phyloP scores from a whole-genome alignment of 2,888 invertebrate genomes.

The Eudasyphora cyanicolor region DNA sequence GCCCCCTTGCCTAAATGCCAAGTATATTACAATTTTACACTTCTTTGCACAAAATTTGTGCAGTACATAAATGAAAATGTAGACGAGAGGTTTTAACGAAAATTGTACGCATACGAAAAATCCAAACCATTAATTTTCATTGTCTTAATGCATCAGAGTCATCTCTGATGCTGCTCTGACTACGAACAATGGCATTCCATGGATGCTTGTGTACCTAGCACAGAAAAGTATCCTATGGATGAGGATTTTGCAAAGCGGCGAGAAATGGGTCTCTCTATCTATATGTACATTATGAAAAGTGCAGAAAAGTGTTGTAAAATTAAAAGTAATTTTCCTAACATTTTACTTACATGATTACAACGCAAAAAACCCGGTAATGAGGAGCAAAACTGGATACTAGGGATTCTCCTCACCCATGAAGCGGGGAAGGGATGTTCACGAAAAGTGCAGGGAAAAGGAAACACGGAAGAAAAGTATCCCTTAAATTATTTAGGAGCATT shows the following conservation, averaged over 20 bases:
- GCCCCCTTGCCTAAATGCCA: no score
- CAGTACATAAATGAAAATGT: background rate
- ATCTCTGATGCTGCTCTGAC: slow-evolving; percentile 37
- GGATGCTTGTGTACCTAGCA: background rate
- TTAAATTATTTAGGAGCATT: slow-evolving; percentile 19
- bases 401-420: background rate
- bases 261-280: background rate
- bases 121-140: slow-evolving; percentile 61
- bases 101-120: slow-evolving; percentile 51
- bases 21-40: slow-evolving; percentile 23
- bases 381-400: background rate
- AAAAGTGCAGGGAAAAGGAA: background rate
- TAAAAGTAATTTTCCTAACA: slow-evolving; percentile 63
- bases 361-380: slow-evolving; percentile 1
- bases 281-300: slow-evolving; percentile 15
- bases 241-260: background rate
- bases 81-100: slow-evolving; percentile 8
- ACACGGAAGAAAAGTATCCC: slow-evolving; percentile 7
- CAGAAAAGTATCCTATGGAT: background rate
- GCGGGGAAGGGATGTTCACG: background rate
- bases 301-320: slow-evolving; percentile 49
- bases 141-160: slow-evolving; percentile 60
- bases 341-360: slow-evolving; percentile 35
- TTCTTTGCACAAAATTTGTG: slow-evolving; percentile 6
- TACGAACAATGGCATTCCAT: background rate